Evolutionary conservation across 2,113 vertebrate genomes (phyloP).

Genomic region (Phaetusa simplex): DNA sequence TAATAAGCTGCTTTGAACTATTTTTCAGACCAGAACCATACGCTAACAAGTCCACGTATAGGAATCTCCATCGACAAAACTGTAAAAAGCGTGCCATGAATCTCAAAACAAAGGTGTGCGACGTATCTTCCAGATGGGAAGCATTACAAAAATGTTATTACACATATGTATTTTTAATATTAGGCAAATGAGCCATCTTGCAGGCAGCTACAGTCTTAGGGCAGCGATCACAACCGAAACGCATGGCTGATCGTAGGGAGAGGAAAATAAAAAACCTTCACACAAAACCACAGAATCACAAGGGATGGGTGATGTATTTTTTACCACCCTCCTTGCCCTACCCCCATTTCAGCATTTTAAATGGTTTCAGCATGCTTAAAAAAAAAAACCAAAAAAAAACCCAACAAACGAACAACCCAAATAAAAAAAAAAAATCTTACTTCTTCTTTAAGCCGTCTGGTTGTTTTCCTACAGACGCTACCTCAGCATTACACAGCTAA

Average conservation of each 20-base stretch:
- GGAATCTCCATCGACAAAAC: neutral
- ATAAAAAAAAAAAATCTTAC: neutral
- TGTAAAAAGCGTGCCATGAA: neutral
- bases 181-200: neutral
- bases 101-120: neutral
- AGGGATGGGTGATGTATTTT: constrained; percentile 4
- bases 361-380: neutral
- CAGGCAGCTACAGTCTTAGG: neutral
- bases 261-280: neutral
- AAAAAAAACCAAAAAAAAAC: neutral
- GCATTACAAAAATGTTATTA: neutral
- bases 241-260: fast-evolving
- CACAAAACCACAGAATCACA: constrained; percentile 6
- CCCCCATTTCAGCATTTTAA: neutral
- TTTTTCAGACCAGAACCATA: neutral
- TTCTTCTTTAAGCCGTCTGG: constrained; percentile 48
- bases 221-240: neutral
- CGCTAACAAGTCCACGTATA: neutral
- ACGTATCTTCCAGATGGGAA: neutral
- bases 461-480: constrained; percentile 42
- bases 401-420: no score
- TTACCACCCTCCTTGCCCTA: neutral
- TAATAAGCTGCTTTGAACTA: neutral
- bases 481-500: constrained; percentile 31
- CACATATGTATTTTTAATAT: neutral